These are phyloP conservation scores for Mustelus asterias DNA, from an alignment of 2,113 vertebrate species.

Conservation along the genomic window DNA sequence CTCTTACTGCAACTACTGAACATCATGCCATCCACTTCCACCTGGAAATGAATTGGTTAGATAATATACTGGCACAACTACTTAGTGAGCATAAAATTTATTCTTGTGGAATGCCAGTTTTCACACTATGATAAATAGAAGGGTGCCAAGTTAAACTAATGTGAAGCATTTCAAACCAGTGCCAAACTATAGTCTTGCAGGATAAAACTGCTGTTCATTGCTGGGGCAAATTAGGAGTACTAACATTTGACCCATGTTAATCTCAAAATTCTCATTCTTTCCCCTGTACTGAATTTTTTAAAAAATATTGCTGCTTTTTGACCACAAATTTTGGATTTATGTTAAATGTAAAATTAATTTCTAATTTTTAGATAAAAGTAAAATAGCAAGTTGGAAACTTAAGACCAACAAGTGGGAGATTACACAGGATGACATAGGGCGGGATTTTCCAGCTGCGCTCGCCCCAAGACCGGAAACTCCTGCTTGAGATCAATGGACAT, in stretches of 20 bases:
- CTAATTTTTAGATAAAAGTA: not conserved
- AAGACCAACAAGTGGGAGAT: not conserved
- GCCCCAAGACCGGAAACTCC: no score
- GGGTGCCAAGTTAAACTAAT: not conserved
- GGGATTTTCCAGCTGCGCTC: no score
- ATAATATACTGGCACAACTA: not conserved
- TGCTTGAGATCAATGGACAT: no score
- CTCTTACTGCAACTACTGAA: not conserved
- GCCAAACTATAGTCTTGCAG: not conserved
- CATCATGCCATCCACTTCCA: not conserved
- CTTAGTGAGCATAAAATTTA: not conserved
- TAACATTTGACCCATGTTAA: not conserved
- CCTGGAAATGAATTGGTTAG: not conserved
- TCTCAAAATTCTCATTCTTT: not conserved
- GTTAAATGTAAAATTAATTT: slow-evolving; percentile 1
- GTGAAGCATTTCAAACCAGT: not conserved
- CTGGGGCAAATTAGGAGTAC: not conserved
- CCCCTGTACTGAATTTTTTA: not conserved
- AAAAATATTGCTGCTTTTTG: not conserved
- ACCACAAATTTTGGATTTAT: not conserved
- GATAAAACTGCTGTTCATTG: not conserved
- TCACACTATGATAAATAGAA: not conserved
- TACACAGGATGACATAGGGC: no score
- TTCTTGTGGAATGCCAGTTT: not conserved
- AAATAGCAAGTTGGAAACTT: not conserved